phyloP scores from a whole-genome alignment of 2,888 invertebrate genomes.

The Spatulosminthurus flaviceps region DNA sequence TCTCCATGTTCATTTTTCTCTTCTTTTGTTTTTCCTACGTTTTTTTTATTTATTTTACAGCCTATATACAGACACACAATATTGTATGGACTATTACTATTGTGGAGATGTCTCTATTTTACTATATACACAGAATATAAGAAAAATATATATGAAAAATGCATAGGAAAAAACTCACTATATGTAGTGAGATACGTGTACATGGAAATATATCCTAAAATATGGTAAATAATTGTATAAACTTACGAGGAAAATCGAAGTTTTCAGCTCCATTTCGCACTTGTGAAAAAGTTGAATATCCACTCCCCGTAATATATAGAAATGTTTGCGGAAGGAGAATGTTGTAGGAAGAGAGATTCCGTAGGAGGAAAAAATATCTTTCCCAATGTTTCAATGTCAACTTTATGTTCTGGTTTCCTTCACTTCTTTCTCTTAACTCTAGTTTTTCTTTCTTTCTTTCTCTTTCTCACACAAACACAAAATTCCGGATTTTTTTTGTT shows the following conservation, averaged over 20 bases:
- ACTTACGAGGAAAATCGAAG: slow-evolving; percentile 27
- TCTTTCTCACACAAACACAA: too few relatives aligned
- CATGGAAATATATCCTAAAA: neutral
- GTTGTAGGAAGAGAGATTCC: neutral
- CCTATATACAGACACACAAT: too few relatives aligned
- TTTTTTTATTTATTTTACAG: too few relatives aligned
- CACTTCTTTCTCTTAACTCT: too few relatives aligned
- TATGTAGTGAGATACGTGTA: neutral
- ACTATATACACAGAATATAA: too few relatives aligned
- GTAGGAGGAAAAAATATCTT: neutral
- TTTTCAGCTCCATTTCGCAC: slow-evolving; percentile 25
- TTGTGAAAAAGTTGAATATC: neutral
- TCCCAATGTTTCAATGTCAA: slow-evolving; percentile 28
- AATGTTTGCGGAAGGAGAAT: slow-evolving; percentile 11
- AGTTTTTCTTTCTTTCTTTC: too few relatives aligned
- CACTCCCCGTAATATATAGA: neutral
- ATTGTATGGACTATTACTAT: too few relatives aligned
- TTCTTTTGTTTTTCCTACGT: too few relatives aligned
- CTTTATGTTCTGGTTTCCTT: neutral
- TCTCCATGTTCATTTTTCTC: too few relatives aligned
- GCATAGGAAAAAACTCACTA: neutral
- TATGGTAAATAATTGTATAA: slow-evolving; percentile 9
- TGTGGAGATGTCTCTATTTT: too few relatives aligned
- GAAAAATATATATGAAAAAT: too few relatives aligned
- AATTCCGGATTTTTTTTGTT: too few relatives aligned